These are phyloP conservation scores for Asteroscopus sphinx DNA, from an alignment of 2,888 invertebrate species.

Conservation along the genomic window DNA sequence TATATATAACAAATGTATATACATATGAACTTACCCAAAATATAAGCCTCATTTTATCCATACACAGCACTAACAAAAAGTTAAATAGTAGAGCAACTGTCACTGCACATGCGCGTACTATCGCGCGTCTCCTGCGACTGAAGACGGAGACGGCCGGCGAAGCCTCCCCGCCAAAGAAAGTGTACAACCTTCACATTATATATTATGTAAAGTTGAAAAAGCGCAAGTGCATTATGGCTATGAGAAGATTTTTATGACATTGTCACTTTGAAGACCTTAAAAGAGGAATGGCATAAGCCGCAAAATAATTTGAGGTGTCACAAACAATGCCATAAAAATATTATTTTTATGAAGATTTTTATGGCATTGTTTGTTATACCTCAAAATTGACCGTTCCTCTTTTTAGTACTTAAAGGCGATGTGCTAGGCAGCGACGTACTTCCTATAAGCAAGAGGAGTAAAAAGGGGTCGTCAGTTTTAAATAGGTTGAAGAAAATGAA, in stretches of 20 bases:
- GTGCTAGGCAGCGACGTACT: too few relatives aligned
- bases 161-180: conserved; percentile 84
- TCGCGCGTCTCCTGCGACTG: conserved; percentile 83
- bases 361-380: too few relatives aligned
- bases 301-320: too few relatives aligned
- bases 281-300: too few relatives aligned
- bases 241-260: conserved; percentile 49
- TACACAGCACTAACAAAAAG: conserved; percentile 77
- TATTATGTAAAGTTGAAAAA: conserved; percentile 84
- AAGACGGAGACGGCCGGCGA: conserved; percentile 64
- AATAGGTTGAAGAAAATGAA: too few relatives aligned
- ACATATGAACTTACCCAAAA: conserved; percentile 83
- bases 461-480: too few relatives aligned
- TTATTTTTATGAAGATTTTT: too few relatives aligned
- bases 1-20: conserved; percentile 20
- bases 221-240: conserved; percentile 79
- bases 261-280: conserved; percentile 20
- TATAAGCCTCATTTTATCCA: conserved; percentile 87
- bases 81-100: conserved; percentile 62
- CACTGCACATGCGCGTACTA: conserved; percentile 85
- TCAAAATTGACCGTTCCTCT: too few relatives aligned
- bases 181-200: conserved; percentile 84
- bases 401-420: too few relatives aligned
- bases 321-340: too few relatives aligned
- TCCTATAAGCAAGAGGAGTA: too few relatives aligned